A percentile compares a stretch with the other conserved stretches of the same genome.
phyloP scores from a whole-genome alignment of 2,888 invertebrate genomes.

The Antitype chi region DNA sequence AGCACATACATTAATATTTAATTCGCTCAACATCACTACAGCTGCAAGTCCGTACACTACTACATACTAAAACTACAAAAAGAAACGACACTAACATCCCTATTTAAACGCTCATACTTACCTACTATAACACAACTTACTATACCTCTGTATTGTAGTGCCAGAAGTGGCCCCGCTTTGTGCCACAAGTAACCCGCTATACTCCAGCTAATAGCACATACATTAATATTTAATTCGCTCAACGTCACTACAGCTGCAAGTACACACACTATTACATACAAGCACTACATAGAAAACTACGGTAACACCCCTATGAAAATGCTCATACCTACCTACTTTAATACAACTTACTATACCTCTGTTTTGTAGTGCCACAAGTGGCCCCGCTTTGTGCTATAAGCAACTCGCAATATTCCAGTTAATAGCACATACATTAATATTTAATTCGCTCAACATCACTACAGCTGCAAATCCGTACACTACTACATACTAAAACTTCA shows the following conservation, averaged over 20 bases:
- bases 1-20: background rate
- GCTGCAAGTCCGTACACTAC: background rate
- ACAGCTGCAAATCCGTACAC: background rate
- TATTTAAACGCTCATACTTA: background rate
- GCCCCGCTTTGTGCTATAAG: slow-evolving; percentile 54
- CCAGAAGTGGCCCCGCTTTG: slow-evolving; percentile 54
- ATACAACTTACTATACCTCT: slow-evolving; percentile 11
- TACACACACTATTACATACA: background rate
- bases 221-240: background rate
- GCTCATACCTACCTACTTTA: background rate
- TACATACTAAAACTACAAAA: background rate
- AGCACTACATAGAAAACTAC: background rate
- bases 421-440: background rate
- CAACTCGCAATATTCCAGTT: too few relatives aligned
- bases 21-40: background rate
- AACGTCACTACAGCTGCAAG: background rate
- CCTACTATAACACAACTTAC: slow-evolving; percentile 5
- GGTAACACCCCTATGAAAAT: background rate
- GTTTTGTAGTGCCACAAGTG: slow-evolving; percentile 39
- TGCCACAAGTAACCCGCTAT: slow-evolving; percentile 23
- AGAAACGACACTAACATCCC: background rate
- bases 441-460: background rate
- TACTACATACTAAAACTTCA: too few relatives aligned
- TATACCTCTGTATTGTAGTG: slow-evolving; percentile 20
- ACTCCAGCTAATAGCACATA: background rate